Percentiles rank a stretch among this genome's conserved stretches.
phyloP scores from a whole-genome alignment of 2,113 vertebrate genomes.

The Gymnobelideus leadbeateri region DNA sequence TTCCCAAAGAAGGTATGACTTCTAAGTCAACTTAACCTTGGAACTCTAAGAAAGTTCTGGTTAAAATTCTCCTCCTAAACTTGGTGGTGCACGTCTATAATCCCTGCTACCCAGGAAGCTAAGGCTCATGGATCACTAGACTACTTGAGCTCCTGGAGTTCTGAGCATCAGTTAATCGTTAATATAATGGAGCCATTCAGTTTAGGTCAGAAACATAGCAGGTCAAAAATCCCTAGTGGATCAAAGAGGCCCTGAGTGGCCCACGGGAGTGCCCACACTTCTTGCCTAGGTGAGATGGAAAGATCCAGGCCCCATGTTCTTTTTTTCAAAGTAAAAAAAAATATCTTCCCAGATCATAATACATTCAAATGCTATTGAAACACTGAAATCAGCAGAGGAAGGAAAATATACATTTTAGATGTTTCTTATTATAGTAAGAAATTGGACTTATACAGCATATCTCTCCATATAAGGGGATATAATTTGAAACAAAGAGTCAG shows the following conservation, averaged over 20 bases:
- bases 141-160: background rate
- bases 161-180: background rate
- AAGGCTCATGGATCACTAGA: background rate
- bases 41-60: background rate
- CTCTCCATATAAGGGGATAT: background rate
- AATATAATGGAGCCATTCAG: background rate
- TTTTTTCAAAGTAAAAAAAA: background rate
- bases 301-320: background rate
- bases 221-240: background rate
- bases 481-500: background rate
- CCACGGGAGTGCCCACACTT: background rate
- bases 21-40: background rate
- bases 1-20: background rate
- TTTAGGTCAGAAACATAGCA: background rate
- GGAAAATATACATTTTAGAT: background rate
- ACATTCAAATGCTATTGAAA: background rate
- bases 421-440: background rate
- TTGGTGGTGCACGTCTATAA: background rate
- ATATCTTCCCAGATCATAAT: background rate
- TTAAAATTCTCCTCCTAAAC: background rate
- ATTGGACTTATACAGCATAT: background rate
- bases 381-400: background rate
- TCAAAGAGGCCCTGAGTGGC: background rate
- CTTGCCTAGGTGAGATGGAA: background rate
- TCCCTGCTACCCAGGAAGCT: background rate